Evolutionary conservation across 2,797 vertebrate species (phyloP).

Genomic region (Thalassophryne amazonica): DNA sequence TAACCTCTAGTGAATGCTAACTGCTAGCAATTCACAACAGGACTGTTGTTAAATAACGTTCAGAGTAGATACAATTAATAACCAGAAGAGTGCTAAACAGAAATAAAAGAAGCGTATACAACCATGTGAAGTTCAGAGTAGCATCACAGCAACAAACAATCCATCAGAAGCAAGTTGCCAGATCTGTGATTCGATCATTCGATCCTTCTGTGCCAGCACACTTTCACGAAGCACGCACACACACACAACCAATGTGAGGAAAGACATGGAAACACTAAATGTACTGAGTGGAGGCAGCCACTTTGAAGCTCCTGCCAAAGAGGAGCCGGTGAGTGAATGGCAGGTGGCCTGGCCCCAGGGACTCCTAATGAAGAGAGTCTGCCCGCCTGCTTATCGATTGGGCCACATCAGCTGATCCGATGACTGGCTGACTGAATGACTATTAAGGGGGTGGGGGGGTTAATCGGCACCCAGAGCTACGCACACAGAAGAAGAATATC

Average conservation of each 20-base stretch:
- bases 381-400: slow-evolving; percentile 62
- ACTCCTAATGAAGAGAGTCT: slow-evolving; percentile 70
- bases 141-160: no score
- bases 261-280: slow-evolving; percentile 31
- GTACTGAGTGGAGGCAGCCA: slow-evolving; percentile 20
- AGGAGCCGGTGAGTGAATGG: slow-evolving; percentile 52
- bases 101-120: no score
- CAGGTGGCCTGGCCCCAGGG: slow-evolving; percentile 65
- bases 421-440: slow-evolving; percentile 45
- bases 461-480: slow-evolving; percentile 36
- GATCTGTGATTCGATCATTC: no score
- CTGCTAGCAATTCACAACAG: no score
- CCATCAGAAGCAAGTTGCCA: no score
- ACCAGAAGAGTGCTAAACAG: no score
- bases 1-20: no score
- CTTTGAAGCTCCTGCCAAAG: slow-evolving; percentile 28
- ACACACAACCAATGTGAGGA: slow-evolving; percentile 9
- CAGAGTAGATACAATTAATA: no score
- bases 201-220: slow-evolving; percentile 2
- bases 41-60: no score
- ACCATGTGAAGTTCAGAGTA: no score
- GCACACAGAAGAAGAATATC: slow-evolving; percentile 18
- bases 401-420: slow-evolving; percentile 56
- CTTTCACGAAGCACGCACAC: not conserved
- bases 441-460: not conserved